Evolutionary conservation across 1,140 invertebrate species (phyloP).

Genomic region (Lepidurus packardi): DNA sequence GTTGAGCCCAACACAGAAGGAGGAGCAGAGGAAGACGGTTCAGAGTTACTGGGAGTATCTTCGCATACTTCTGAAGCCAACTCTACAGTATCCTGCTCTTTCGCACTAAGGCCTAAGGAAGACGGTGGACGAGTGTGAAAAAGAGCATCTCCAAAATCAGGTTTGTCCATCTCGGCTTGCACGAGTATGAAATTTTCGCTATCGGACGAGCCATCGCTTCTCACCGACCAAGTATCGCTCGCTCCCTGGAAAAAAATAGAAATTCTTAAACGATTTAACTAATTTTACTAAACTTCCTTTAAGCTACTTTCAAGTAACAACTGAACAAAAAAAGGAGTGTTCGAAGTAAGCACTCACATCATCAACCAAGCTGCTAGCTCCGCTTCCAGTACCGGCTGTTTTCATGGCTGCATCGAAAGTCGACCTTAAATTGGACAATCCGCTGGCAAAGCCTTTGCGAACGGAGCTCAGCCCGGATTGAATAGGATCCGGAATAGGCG

Average conservation of each 20-base stretch:
- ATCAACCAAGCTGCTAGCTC: slow-evolving; percentile 52
- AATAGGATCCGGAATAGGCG: not conserved
- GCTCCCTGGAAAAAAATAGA: slow-evolving; percentile 24
- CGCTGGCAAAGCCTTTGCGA: slow-evolving; percentile 70
- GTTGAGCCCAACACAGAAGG: slow-evolving; percentile 16
- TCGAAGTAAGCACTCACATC: slow-evolving; percentile 40
- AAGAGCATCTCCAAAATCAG: slow-evolving; percentile 27
- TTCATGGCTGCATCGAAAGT: slow-evolving; percentile 71
- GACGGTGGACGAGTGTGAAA: slow-evolving; percentile 44
- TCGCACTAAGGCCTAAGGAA: slow-evolving; percentile 27
- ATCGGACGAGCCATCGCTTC: slow-evolving; percentile 48
- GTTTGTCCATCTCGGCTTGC: slow-evolving; percentile 41
- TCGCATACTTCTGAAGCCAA: slow-evolving; percentile 79
- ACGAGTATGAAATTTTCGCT: slow-evolving; percentile 47
- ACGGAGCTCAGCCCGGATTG: slow-evolving; percentile 43
- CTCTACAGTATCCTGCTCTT: slow-evolving; percentile 53
- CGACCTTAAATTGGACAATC: slow-evolving; percentile 69
- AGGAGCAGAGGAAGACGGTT: slow-evolving; percentile 27
- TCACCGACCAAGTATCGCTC: slow-evolving; percentile 45
- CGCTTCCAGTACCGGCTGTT: slow-evolving; percentile 57
- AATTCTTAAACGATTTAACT: not conserved
- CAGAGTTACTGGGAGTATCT: slow-evolving; percentile 47
- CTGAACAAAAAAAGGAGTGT: no score
- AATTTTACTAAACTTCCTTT: slow-evolving; percentile 39
- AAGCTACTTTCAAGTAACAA: not conserved